These are phyloP conservation scores for Argopecten irradians DNA, from an alignment of 1,140 invertebrate species.

Conservation along the genomic window DNA sequence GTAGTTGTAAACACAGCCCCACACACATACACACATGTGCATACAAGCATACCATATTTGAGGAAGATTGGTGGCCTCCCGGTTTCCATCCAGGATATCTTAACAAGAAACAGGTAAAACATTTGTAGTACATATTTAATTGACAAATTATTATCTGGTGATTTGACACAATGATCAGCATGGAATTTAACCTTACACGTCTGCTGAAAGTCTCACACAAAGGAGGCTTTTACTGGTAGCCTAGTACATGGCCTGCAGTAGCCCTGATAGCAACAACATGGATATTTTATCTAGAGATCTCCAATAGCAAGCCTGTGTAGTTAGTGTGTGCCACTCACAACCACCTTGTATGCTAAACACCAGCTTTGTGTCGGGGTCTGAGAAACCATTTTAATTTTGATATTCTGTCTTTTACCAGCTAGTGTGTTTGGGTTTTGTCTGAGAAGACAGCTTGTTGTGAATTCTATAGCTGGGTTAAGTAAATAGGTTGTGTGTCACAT, in stretches of 20 bases:
- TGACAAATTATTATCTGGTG: not conserved
- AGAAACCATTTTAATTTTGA: not conserved
- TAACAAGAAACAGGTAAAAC: not conserved
- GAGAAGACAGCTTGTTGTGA: not conserved
- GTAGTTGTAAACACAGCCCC: not conserved
- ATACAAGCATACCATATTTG: conserved; percentile 22
- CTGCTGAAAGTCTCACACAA: not conserved
- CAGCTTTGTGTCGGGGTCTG: not conserved
- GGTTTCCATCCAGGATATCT: not conserved
- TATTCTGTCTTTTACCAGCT: not conserved
- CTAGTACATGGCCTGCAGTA: conserved; percentile 3
- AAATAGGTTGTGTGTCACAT: conserved; percentile 6
- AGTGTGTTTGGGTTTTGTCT: not conserved
- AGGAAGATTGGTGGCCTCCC: conserved; percentile 13
- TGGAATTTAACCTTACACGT: not conserved
- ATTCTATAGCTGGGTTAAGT: not conserved
- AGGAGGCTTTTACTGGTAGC: not conserved
- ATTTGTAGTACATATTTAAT: not conserved
- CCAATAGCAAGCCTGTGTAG: not conserved
- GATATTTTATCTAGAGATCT: not conserved
- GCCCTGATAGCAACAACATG: not conserved
- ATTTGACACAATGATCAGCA: not conserved
- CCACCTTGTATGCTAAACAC: conserved; percentile 5
- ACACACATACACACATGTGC: conserved; percentile 15
- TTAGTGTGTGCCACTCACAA: not conserved